Conservation (phyloP, 2,888 invertebrate genomes). For the Chorisops tibialis region DNA sequence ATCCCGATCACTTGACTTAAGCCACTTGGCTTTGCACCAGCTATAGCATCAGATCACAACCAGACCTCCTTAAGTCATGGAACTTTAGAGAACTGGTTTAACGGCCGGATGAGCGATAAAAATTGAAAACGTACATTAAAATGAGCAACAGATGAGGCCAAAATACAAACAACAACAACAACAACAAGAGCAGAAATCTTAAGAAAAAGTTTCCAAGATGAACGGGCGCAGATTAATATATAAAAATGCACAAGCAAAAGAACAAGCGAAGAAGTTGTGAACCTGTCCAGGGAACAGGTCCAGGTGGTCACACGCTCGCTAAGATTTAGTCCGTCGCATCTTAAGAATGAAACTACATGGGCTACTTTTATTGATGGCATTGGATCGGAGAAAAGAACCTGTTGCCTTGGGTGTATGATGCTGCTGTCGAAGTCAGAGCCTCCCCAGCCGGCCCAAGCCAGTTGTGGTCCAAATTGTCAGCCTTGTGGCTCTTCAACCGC, state of each 20-base stretch:
- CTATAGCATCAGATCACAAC: not conserved
- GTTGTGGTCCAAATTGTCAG: conserved; percentile 10
- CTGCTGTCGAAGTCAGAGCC: not conserved
- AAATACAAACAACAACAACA: not conserved
- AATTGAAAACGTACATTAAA: conserved; percentile 19
- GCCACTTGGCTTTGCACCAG: conserved; percentile 1
- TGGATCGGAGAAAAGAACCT: conserved; percentile 1
- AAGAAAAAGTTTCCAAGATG: not conserved
- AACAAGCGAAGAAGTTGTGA: not conserved
- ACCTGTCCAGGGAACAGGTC: conserved; percentile 15
- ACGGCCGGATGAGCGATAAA: conserved; percentile 22
- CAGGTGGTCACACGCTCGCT: not conserved
- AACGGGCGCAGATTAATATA: not conserved
- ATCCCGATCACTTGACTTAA: conserved; percentile 2
- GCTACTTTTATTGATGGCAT: not conserved
- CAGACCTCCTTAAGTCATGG: not conserved
- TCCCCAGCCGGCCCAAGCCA: not conserved
- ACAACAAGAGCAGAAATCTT: not conserved
- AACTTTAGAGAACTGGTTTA: conserved; percentile 14
- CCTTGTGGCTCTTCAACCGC: not conserved
- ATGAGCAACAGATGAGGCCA: conserved; percentile 7
- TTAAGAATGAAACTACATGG: not conserved
- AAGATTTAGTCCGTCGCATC: not conserved
- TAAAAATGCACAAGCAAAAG: not conserved
- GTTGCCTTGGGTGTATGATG: not conserved